Evolutionary conservation across 2,797 vertebrate genomes (phyloP).

Genomic region (Hemibagrus guttatus): DNA sequence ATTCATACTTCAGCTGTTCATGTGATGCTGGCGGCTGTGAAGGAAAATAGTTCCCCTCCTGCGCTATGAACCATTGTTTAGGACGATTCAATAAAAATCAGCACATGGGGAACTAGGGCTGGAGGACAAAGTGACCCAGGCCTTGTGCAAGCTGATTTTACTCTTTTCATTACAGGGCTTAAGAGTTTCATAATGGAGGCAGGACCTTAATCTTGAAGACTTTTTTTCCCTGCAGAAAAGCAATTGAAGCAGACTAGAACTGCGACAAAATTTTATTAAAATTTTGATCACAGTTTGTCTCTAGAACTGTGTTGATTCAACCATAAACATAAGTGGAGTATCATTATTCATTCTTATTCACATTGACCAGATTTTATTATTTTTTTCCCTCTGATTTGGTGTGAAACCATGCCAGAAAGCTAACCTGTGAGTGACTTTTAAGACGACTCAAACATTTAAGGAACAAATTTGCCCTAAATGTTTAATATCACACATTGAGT

Average conservation of each 20-base stretch:
- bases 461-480: background rate
- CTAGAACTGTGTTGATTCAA: background rate
- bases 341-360: background rate
- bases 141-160: conserved; percentile 19
- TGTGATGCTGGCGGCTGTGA: conserved; percentile 66
- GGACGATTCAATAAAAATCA: conserved; percentile 52
- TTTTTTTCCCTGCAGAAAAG: background rate
- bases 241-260: no score
- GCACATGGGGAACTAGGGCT: conserved; percentile 43
- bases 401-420: background rate
- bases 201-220: conserved; percentile 15
- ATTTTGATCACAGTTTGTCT: background rate
- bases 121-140: conserved; percentile 47
- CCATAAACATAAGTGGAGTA: background rate
- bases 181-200: conserved; percentile 12
- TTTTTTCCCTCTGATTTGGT: no score
- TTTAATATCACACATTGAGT: background rate
- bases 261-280: background rate
- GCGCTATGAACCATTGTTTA: conserved; percentile 63
- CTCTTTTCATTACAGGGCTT: conserved; percentile 16
- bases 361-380: no score
- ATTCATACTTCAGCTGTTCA: conserved; percentile 67
- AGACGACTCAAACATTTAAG: background rate
- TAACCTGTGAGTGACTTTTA: background rate
- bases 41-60: conserved; percentile 57